These are phyloP conservation scores for Dasyornis broadbenti DNA, from an alignment of 2,113 vertebrate genomes.

Conservation along the genomic window DNA sequence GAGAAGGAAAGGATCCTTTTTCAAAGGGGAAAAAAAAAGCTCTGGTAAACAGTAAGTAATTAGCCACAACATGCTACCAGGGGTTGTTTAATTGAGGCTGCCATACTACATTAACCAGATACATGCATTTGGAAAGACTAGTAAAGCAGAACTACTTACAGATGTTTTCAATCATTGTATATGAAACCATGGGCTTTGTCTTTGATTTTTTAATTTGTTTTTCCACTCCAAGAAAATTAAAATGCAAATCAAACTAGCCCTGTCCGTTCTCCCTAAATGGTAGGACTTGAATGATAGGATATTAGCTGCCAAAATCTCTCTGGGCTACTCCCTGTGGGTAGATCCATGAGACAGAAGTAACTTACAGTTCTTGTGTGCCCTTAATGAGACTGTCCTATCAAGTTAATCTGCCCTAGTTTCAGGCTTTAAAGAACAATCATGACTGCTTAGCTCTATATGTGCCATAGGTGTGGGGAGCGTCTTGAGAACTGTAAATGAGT, in stretches of 20 bases:
- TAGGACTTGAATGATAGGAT: neutral
- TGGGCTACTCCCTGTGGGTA: neutral
- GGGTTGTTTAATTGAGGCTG: slow-evolving; percentile 70
- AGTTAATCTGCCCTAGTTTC: slow-evolving; percentile 2
- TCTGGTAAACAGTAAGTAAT: slow-evolving; percentile 68
- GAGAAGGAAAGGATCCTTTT: slow-evolving; percentile 61
- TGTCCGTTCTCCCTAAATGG: neutral
- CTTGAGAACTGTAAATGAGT: neutral
- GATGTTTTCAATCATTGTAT: slow-evolving; percentile 61
- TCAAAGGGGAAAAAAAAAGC: slow-evolving; percentile 53
- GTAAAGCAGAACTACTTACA: slow-evolving; percentile 53
- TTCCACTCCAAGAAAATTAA: slow-evolving; percentile 56
- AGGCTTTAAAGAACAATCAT: neutral
- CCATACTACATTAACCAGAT: slow-evolving; percentile 69
- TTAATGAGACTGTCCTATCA: neutral
- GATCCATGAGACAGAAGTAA: neutral
- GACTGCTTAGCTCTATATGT: neutral
- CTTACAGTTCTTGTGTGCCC: neutral
- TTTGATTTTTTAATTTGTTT: slow-evolving; percentile 59
- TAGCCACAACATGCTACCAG: slow-evolving; percentile 70
- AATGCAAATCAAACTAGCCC: neutral
- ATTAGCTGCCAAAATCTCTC: neutral
- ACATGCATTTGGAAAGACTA: slow-evolving; percentile 43
- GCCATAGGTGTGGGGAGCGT: neutral
- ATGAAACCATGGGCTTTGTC: slow-evolving; percentile 34